Evolutionary conservation across 23 tunicate genomes (phyloP), one percentile per base, ranked within the genome.

Genomic region (Phallusia fumigata): DNA sequence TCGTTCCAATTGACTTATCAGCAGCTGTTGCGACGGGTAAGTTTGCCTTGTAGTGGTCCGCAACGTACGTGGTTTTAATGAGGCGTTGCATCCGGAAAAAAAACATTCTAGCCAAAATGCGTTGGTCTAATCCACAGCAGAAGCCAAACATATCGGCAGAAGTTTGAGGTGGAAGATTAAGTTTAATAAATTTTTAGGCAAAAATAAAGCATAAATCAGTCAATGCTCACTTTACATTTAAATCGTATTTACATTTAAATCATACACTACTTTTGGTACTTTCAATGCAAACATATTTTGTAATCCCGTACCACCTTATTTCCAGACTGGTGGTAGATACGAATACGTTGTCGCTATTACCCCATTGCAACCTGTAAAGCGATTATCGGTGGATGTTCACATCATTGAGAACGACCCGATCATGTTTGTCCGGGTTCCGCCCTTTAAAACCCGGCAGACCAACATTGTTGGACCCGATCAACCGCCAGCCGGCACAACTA

Each of bases 281-380:
- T 40, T 3, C 47, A 40, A 40, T 40, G 47, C 47, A 40, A 40
- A 40, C 47, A n/a, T n/a, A n/a, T n/a, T n/a, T n/a, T n/a, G n/a
- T n/a, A n/a, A n/a, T n/a, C n/a, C n/a, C n/a, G n/a, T n/a, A 13
- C 58, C 58, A 13, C 15, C 28, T 58, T 58, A 58, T 24, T 22
- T 74, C 13, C 79, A 90, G 95, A 65, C 69, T 21, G 73, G 91
- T 10, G 96, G 96, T 76, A 86, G 81, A 35, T 92, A 92, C 76
- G 82, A 88, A 58, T 92, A 92, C 83, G 75, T 85, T 1, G 36
- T 88, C 1, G 49, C 91, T 8, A 65, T 92, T 49, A 82, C 80
- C 52, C 97, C 97, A 18, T 88, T 88, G 19, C 97, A 92, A 81
- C 92, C 97, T 0, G 83, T 92, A 26, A 80, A 83, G 32, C 78